These are phyloP conservation scores for Lepidurus apus DNA, from an alignment of 1,140 invertebrate species.

Conservation along the genomic window DNA sequence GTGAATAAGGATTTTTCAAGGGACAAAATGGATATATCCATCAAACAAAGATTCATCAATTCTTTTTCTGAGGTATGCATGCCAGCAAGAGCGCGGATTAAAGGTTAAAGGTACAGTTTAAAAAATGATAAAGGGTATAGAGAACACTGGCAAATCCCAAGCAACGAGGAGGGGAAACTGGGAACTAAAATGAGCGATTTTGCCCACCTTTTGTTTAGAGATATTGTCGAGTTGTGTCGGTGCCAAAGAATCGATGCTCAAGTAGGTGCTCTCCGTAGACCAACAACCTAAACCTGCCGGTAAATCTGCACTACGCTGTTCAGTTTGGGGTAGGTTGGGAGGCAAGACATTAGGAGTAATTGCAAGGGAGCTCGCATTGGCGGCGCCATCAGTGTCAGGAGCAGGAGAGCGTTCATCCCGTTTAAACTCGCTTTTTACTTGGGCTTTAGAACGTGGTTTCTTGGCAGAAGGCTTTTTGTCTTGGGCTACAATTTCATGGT, in stretches of 20 bases:
- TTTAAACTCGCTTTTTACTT: background rate
- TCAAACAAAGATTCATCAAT: too few relatives aligned
- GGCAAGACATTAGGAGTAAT: conserved; percentile 31
- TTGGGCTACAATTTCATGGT: conserved; percentile 38
- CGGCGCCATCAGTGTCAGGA: background rate
- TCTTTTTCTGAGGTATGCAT: too few relatives aligned
- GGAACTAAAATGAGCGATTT: background rate
- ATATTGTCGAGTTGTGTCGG: background rate
- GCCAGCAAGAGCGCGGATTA: too few relatives aligned
- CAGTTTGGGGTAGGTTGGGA: conserved; percentile 46
- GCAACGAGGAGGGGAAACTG: background rate
- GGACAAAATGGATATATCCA: background rate
- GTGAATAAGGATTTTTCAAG: background rate
- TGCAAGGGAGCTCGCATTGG: background rate
- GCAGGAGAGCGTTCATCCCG: conserved; percentile 28
- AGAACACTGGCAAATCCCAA: background rate
- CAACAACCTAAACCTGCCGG: conserved; percentile 72
- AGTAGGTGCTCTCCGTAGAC: conserved; percentile 74
- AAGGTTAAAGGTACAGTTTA: too few relatives aligned
- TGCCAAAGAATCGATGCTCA: conserved; percentile 46
- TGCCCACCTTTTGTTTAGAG: conserved; percentile 15
- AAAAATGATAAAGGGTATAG: background rate
- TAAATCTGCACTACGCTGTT: conserved; percentile 63
- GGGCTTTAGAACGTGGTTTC: background rate
- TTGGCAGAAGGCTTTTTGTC: background rate